Evolutionary conservation across 2,797 vertebrate species (phyloP), one percentile per base, ranked within the genome.

Genomic region (Rhinella marina): DNA sequence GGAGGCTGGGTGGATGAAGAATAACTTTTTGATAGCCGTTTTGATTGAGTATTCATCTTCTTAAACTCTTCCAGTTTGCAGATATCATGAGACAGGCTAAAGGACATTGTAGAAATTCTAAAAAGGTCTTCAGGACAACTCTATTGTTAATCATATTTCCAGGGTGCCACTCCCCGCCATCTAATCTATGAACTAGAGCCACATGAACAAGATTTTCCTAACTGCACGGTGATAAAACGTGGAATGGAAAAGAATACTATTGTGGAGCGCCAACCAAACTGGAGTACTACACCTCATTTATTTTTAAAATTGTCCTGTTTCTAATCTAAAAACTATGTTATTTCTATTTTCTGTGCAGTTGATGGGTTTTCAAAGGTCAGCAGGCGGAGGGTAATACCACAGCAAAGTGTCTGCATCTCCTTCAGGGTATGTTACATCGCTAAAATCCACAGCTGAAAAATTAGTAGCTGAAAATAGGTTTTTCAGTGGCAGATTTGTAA

Each of bases 141-240:
- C 21, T 52, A 77, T 62, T 77, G 57, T 61, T 84, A 84, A 84
- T 76, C 68, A 17, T 48, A 62, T 78, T 64, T 85, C 73, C 73
- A 66, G 73, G 62, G 10, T 25, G 13, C 23, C 7, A 17, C 10
- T 64, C 57, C 10, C 48, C 59, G 32, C 23, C 16, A 19, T 50
- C 32, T 50, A 17, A 76, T 48, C 50, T 17, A 64, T 27, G 7
- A 27, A 32, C 16, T 62, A 25, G 32, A 85, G 23, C 14, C 41
- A 21, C 23, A 84, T 84, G 82, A 84, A n/a, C 68, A 77, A 64
- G 16, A 32, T 84, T 61, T 84, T 75, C 70, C 56, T 41, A 82
- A 25, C 27, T 17, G 11, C 59, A 64, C 13, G n/a, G 25, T 59
- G 32, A 76, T 27, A 64, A 25, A 29, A 61, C 0, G 23, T 64